Evolutionary conservation across 2,797 vertebrate genomes (phyloP), one percentile per base, ranked within the genome.

Genomic region (Gallinago stenura): DNA sequence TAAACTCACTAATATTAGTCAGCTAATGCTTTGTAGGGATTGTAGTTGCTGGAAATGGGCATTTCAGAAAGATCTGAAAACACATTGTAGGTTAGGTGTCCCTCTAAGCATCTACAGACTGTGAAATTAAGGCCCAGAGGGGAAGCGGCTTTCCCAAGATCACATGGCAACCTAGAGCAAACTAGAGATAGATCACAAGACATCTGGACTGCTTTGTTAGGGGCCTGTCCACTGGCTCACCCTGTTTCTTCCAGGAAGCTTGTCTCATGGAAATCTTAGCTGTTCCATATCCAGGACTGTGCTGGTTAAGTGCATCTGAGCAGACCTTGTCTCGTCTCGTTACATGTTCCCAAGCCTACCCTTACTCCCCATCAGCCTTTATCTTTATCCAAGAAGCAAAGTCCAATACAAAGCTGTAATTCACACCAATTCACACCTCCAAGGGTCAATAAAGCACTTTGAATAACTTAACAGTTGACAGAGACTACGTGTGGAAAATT

Each of bases 1-100:
- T 81, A 83, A 93, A 69, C 20, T 56, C 68, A 12, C 15, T 71
- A 4, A 73, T 62, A 77, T 54, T 68, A 79, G n/a, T 65, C 30
- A 69, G 28, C 13, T 76, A 69, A 69, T 26, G 26, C 8, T 87
- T 90, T 88, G 12, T 84, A 70, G 35, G 12, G 22, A 24, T 73
- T 1, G 0, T 16, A 53, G 39, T 50, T 58, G 21, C 24, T 62
- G 31, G 56, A 95, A 94, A 82, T 18, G 8, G 18, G 19, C 30
- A 65, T 86, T 91, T 95, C 69, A 83, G 65, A 83, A 75, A 81
- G 53, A 58, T 70, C 54, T 87, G 70, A 89, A 82, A 87, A 37
- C 14, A 25, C 41, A 28, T 6, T 31, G 4, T 54, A 61, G 9
- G 24, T 78, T 93, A 86, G 41, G 4, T 88, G 8, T 41, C 26